Conservation (phyloP, 64 coral and sea anemone species). For the Pachyseris speciosa region DNA sequence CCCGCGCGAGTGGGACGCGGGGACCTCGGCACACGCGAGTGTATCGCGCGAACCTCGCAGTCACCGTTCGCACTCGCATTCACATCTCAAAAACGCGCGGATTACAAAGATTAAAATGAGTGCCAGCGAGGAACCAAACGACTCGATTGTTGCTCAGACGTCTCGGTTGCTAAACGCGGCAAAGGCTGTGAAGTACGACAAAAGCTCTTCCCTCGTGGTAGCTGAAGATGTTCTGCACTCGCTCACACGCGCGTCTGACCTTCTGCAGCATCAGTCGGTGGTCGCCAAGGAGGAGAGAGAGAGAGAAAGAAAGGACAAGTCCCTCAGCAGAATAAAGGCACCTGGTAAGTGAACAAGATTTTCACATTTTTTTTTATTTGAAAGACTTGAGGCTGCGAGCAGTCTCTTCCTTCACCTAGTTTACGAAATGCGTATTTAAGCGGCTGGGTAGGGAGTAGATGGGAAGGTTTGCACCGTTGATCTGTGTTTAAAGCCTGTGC, state of each 20-base stretch:
- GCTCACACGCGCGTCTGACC: conserved; percentile 80
- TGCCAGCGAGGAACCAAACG: conserved; percentile 69
- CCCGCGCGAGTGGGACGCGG: conserved; percentile 76
- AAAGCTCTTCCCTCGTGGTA: conserved; percentile 55
- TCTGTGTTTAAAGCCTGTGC: too few species aligned
- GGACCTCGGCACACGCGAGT: background rate
- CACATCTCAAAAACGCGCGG: conserved; percentile 79
- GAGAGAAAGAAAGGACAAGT: conserved; percentile 64
- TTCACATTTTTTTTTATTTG: background rate
- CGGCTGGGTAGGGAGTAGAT: too few species aligned
- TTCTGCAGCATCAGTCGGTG: conserved; percentile 67
- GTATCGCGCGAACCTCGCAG: conserved; percentile 16
- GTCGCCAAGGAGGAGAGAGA: conserved; percentile 74
- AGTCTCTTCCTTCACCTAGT: too few species aligned
- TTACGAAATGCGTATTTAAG: too few species aligned
- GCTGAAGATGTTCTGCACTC: conserved; percentile 91
- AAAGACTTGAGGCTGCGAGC: too few species aligned
- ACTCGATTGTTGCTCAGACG: conserved; percentile 90
- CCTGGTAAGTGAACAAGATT: conserved; percentile 34
- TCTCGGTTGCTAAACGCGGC: conserved; percentile 72
- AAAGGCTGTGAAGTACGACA: conserved; percentile 66
- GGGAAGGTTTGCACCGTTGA: too few species aligned
- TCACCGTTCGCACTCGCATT: conserved; percentile 45
- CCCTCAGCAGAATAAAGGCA: conserved; percentile 67
- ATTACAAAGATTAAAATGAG: conserved; percentile 89